phyloP scores from a whole-genome alignment of 2,113 vertebrate genomes.

The Mus musculus region DNA sequence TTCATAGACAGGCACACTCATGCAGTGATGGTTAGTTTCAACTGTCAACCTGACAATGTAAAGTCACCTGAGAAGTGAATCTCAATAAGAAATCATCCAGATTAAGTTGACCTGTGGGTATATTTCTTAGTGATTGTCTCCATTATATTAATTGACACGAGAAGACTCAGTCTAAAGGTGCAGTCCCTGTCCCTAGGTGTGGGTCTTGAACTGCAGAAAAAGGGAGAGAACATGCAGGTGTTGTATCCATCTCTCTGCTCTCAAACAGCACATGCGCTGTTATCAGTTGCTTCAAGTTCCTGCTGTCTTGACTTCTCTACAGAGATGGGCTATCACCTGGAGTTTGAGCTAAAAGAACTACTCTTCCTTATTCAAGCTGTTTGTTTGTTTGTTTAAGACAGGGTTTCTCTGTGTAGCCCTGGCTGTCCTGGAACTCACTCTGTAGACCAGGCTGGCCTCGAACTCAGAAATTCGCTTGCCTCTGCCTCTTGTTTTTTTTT shows the following conservation, averaged over 20 bases:
- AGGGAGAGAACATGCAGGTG: neutral
- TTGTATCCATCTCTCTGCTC: neutral
- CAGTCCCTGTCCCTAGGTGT: neutral
- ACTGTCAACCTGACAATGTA: neutral
- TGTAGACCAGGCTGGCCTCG: neutral
- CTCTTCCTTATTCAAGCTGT: neutral
- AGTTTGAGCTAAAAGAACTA: too few species aligned
- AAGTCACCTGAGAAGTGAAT: neutral
- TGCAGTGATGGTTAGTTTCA: neutral
- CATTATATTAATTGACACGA: neutral
- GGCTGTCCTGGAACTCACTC: neutral
- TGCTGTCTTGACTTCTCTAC: neutral
- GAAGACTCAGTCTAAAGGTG: neutral
- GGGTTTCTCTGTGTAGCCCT: neutral
- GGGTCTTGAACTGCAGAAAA: neutral
- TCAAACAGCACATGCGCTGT: neutral
- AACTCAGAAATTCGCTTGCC: too few species aligned
- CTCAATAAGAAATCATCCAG: neutral
- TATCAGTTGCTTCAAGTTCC: neutral
- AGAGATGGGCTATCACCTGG: neutral
- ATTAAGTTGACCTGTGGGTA: neutral
- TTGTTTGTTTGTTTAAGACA: neutral
- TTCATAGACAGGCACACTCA: neutral
- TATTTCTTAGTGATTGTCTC: neutral
- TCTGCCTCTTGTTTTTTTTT: too few species aligned